Conservation (phyloP, 2,113 vertebrate genomes). For the Chaenocephalus aceratus region DNA sequence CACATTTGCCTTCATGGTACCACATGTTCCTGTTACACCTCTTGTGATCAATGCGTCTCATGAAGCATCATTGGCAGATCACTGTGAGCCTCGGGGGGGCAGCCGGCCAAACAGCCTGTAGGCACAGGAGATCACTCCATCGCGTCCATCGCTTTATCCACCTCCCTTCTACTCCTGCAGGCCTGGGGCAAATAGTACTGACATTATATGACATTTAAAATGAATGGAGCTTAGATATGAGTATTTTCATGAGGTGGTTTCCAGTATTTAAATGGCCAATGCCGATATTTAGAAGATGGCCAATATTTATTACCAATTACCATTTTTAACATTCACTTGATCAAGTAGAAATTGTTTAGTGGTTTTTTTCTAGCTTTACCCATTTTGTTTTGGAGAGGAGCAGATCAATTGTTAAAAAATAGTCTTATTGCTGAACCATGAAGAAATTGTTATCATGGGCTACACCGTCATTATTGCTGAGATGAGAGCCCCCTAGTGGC, state of each 20-base stretch:
- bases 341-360: background rate
- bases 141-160: slow-evolving; percentile 42
- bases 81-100: slow-evolving; percentile 62
- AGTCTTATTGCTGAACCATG: too few species aligned
- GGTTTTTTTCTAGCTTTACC: background rate
- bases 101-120: slow-evolving; percentile 64
- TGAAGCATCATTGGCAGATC: slow-evolving; percentile 54
- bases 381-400: too few species aligned
- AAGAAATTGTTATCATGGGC: too few species aligned
- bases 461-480: too few species aligned
- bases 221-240: background rate
- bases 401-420: too few species aligned
- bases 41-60: slow-evolving; percentile 18
- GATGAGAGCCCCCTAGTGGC: too few species aligned
- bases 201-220: background rate
- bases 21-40: slow-evolving; percentile 14
- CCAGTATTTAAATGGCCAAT: background rate
- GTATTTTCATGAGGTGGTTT: background rate
- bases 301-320: too few species aligned
- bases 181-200: slow-evolving; percentile 50
- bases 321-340: too few species aligned
- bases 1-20: slow-evolving; percentile 1
- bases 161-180: slow-evolving; percentile 23
- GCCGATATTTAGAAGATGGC: too few species aligned
- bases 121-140: slow-evolving; percentile 67